Base-by-base conservation (phyloP, 2,797 vertebrate species). In the Labroides dimidiatus region DNA sequence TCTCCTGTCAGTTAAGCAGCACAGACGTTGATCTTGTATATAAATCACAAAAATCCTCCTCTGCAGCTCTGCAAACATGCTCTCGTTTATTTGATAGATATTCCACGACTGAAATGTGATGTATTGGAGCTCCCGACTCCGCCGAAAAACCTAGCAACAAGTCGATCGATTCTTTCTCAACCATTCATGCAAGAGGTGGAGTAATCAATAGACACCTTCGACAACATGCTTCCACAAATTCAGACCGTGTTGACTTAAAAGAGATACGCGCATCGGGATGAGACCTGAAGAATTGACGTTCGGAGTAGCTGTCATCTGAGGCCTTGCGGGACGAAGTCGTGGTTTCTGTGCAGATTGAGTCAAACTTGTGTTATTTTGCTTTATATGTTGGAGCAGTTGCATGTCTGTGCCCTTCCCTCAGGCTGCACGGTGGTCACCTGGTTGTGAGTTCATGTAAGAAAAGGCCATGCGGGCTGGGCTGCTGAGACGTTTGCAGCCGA, bases 121-220 rank as follows among this genome's bases (percentile, higher is more conserved):
- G 78, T 60, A 45, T 59, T 58, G 43, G 57, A 42, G 68, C 66
- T 42, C 62, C 57, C 1, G 21, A 57, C 73, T 65, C 53, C 51
- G 61, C 52, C 52, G 21, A 44, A 80, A 64, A 69, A 77, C 23
- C 50, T 16, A 55, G 79, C 85, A 89, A 86, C 77, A 78, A 85
- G 86, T 92, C 90, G 23, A 92, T 92, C 85, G 69, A 78, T 74
- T 74, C 56, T 73, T 79, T 81, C 67, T 75, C 74, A 89, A 64
- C 64, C 93, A 82, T 88, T 91, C 91, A 93, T 90, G 92, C 91
- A 92, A 81, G 84, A 93, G 68, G 78, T 66, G 51, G 67, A 81
- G 79, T 78, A 90, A 94, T 93, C 93, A 94, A 95, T 93, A 93
- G 85, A 91, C 85, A 91, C 86, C 72, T n/a, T 87, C 69, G 52